These are phyloP conservation scores for Drosophila novamexicana DNA, from an alignment of 1,140 invertebrate species.

Conservation along the genomic window DNA sequence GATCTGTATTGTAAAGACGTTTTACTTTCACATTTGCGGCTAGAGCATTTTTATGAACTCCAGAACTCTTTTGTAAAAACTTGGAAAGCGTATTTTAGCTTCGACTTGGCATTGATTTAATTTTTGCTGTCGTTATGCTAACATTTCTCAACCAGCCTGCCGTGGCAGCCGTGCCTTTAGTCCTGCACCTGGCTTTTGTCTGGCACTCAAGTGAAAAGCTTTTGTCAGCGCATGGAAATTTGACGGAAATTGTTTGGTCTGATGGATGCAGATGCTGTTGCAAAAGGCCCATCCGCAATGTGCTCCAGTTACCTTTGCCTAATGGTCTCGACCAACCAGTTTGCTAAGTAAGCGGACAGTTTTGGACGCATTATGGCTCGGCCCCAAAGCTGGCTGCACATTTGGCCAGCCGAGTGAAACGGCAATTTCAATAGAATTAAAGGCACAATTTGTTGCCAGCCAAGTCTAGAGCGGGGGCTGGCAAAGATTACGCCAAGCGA, in stretches of 20 bases:
- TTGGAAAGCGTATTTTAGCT: neutral
- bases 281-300: constrained; percentile 5
- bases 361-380: constrained; percentile 58
- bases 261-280: constrained; percentile 69
- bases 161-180: constrained; percentile 13
- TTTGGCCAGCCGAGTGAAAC: constrained; percentile 48
- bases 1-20: no score
- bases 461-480: neutral
- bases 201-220: constrained; percentile 80
- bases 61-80: neutral
- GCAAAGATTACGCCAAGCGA: constrained; percentile 53
- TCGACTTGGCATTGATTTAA: constrained; percentile 19
- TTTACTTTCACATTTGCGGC: no score
- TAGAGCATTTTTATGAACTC: no score
- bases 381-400: constrained; percentile 41
- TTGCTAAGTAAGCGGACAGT: constrained; percentile 74
- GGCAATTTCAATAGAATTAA: constrained; percentile 70
- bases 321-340: constrained; percentile 57
- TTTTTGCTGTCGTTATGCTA: neutral
- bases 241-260: constrained; percentile 80
- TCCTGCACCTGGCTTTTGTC: constrained; percentile 66
- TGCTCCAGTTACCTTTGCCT: constrained; percentile 51
- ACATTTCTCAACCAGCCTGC: constrained; percentile 9
- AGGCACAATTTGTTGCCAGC: constrained; percentile 54
- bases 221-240: constrained; percentile 81